Base-by-base conservation (phyloP, 2,113 vertebrate species). In the Callipepla squamata region DNA sequence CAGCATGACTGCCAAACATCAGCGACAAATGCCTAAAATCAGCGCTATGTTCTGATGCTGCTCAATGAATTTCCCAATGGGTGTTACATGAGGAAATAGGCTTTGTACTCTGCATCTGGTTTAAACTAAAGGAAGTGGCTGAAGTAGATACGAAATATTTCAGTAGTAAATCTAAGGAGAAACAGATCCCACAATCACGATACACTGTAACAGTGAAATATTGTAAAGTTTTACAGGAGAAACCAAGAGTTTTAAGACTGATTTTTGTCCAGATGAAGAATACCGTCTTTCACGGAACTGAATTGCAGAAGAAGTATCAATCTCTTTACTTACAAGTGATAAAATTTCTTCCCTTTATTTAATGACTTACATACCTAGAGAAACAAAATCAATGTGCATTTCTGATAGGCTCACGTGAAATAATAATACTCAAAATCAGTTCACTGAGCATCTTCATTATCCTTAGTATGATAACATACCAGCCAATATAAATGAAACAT, bases 1-100 rank as follows among this genome's bases (percentile, higher is more conserved):
- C 6, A 19, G 3, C 4, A n/a, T 0, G 0, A 44, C 6, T 57
- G 6, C 40, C 58, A 80, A 73, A 44, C 32, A 86, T 38, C 5
- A 63, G 15, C 38, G 30, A 73, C 21, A 87, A 68, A 30, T 14
- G 28, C 38, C 44, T 86, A 40, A 80, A 91, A 73, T 6, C 28
- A 55, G 45, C 91, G 59, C 3, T 5, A 19, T 13, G 68, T 53
- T 55, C 50, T 40, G 63, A 28, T 50, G 9, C 32, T 74, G 53
- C 22, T 62, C 55, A 67, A 0, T 62, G 65, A 19, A 12, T 67
- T 80, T 92, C 61, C 47, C 47, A 63, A 25, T 9, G 6, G 19
- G 40, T 26, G 42, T 32, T 6, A 58, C 28, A 45, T 22, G 55
- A 88, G 50, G 28, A 77, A 92, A 85, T 0, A 34, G 9, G 32